Percentiles rank a stretch among this genome's conserved stretches.
These are phyloP conservation scores for Menidia beryllina DNA, from an alignment of 2,113 vertebrate genomes.

Conservation along the genomic window DNA sequence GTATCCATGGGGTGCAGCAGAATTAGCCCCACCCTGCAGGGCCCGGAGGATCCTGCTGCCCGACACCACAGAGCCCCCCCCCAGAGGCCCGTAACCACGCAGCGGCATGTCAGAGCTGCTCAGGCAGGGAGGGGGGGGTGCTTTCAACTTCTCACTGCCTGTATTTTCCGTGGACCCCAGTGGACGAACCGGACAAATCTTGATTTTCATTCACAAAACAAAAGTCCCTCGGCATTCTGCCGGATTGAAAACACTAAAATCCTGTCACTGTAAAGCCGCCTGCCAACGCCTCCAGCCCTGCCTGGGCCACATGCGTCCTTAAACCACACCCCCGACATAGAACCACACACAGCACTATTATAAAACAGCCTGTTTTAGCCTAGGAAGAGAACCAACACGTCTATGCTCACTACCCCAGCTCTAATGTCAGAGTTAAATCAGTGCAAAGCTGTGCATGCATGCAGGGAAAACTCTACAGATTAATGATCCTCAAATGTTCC, in stretches of 20 bases:
- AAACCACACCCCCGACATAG: slow-evolving; percentile 16
- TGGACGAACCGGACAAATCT: slow-evolving; percentile 9
- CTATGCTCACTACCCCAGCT: no score
- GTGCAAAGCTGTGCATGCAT: no score
- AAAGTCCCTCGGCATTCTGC: not conserved
- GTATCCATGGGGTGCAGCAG: not conserved
- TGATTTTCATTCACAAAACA: slow-evolving; percentile 31
- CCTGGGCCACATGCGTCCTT: slow-evolving; percentile 12
- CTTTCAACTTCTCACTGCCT: not conserved
- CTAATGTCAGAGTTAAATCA: no score
- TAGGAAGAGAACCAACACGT: no score
- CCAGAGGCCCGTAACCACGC: not conserved
- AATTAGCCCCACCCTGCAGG: slow-evolving; percentile 1
- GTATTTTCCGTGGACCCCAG: not conserved
- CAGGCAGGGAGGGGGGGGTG: not conserved
- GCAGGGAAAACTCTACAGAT: no score
- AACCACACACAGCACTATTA: slow-evolving; percentile 44
- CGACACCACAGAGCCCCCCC: not conserved
- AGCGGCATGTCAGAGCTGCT: not conserved
- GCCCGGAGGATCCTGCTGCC: not conserved
- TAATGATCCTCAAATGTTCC: no score
- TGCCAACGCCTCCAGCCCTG: not conserved
- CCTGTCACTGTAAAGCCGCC: not conserved
- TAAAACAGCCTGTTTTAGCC: no score
- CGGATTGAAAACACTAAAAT: not conserved